Evolutionary conservation across 2,113 vertebrate genomes (phyloP).

Genomic region (Brevimyrus niger): DNA sequence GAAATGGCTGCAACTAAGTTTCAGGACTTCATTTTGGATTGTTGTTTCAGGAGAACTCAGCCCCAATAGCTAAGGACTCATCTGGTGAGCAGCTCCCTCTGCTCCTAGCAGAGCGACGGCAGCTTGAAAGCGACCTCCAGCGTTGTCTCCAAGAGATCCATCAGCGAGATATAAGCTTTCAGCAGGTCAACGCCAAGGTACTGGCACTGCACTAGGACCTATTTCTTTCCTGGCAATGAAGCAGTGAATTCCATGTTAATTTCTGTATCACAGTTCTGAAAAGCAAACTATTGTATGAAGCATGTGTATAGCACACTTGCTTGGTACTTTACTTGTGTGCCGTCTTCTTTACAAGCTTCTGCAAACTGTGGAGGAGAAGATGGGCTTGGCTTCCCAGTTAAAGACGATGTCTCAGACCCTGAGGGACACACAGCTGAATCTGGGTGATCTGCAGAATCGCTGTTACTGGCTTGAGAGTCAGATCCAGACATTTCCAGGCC

Average conservation of each 20-base stretch:
- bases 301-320: background rate
- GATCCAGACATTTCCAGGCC: slow-evolving; percentile 38
- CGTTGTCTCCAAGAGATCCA: slow-evolving; percentile 69
- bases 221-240: background rate
- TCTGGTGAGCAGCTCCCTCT: slow-evolving; percentile 37
- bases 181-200: slow-evolving; percentile 71
- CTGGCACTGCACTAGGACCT: background rate
- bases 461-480: slow-evolving; percentile 68
- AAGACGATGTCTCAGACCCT: slow-evolving; percentile 68
- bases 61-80: slow-evolving; percentile 37
- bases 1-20: background rate
- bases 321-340: background rate
- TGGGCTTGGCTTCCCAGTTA: slow-evolving; percentile 59
- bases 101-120: slow-evolving; percentile 54
- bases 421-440: slow-evolving; percentile 63
- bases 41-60: slow-evolving; percentile 37
- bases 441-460: slow-evolving; percentile 61
- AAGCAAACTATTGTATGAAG: background rate
- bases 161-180: slow-evolving; percentile 66
- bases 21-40: background rate
- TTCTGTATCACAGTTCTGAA: background rate
- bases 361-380: slow-evolving; percentile 69
- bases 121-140: slow-evolving; percentile 64
- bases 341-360: slow-evolving; percentile 49
- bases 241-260: background rate